Evolutionary conservation across 2,797 vertebrate species (phyloP).

Genomic region (Pipistrellus kuhlii): DNA sequence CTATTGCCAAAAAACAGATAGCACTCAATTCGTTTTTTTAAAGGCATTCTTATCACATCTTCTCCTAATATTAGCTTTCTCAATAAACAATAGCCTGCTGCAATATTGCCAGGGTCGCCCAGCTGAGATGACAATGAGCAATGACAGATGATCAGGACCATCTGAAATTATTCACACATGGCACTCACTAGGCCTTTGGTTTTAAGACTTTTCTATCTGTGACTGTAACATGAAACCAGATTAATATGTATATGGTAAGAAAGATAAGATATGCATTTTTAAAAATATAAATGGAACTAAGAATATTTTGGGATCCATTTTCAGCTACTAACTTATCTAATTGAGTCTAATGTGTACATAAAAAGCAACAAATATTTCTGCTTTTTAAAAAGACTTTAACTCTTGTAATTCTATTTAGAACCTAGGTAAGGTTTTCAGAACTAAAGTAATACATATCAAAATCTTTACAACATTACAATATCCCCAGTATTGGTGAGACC

Average conservation of each 20-base stretch:
- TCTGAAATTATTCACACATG: slow-evolving; percentile 69
- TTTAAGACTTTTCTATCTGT: slow-evolving; percentile 66
- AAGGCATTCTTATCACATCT: slow-evolving; percentile 89
- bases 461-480: slow-evolving; percentile 60
- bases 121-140: slow-evolving; percentile 78
- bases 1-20: slow-evolving; percentile 86
- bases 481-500: not conserved
- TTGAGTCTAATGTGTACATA: slow-evolving; percentile 67
- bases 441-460: slow-evolving; percentile 63
- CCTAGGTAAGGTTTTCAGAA: slow-evolving; percentile 62
- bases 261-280: slow-evolving; percentile 49
- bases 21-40: slow-evolving; percentile 87
- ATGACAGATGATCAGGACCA: slow-evolving; percentile 69
- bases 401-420: slow-evolving; percentile 68
- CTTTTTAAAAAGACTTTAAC: slow-evolving; percentile 71
- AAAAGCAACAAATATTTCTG: slow-evolving; percentile 69
- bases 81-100: slow-evolving; percentile 85
- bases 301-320: slow-evolving; percentile 51
- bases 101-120: slow-evolving; percentile 80
- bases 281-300: slow-evolving; percentile 61
- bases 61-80: slow-evolving; percentile 87
- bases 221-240: slow-evolving; percentile 63
- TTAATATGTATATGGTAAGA: slow-evolving; percentile 79
- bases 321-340: slow-evolving; percentile 74
- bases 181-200: slow-evolving; percentile 56